Percentiles rank a stretch among this genome's conserved stretches.
phyloP scores from a whole-genome alignment of 2,797 vertebrate genomes.

The Atherinosoma microstoma region DNA sequence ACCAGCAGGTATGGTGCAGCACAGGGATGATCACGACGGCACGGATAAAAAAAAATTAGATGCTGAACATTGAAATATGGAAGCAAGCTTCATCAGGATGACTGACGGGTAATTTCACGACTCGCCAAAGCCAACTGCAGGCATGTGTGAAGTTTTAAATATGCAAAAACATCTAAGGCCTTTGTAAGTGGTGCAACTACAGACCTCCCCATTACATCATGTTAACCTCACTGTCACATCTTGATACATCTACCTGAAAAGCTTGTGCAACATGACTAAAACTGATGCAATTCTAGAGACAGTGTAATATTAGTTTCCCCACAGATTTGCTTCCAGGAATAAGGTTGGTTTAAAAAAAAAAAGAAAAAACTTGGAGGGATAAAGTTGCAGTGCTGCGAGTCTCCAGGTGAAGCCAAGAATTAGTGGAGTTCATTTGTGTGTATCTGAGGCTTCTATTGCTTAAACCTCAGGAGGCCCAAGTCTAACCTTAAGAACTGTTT shows the following conservation, averaged over 20 bases:
- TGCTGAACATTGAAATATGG: neutral
- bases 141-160: neutral
- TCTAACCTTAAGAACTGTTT: conserved; percentile 23
- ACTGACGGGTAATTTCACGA: neutral
- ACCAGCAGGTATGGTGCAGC: neutral
- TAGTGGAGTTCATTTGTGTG: neutral
- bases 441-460: neutral
- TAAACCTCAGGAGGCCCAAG: conserved; percentile 22
- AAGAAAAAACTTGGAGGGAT: too few relatives aligned
- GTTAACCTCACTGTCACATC: conserved; percentile 8
- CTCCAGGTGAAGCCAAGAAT: conserved; percentile 25
- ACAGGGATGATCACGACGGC: neutral
- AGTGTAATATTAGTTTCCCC: neutral
- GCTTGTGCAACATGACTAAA: conserved; percentile 7
- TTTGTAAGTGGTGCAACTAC: conserved; percentile 15
- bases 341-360: conserved; percentile 16
- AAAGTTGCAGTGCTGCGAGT: neutral
- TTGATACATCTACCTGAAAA: neutral
- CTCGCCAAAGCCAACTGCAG: conserved; percentile 11
- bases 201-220: conserved; percentile 16
- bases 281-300: conserved; percentile 2
- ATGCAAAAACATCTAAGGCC: conserved; percentile 12
- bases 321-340: neutral
- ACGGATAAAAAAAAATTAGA: too few relatives aligned
- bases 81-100: neutral